Conservation (phyloP, 2,113 vertebrate species). For the Sinocyclocheilus rhinocerous region DNA sequence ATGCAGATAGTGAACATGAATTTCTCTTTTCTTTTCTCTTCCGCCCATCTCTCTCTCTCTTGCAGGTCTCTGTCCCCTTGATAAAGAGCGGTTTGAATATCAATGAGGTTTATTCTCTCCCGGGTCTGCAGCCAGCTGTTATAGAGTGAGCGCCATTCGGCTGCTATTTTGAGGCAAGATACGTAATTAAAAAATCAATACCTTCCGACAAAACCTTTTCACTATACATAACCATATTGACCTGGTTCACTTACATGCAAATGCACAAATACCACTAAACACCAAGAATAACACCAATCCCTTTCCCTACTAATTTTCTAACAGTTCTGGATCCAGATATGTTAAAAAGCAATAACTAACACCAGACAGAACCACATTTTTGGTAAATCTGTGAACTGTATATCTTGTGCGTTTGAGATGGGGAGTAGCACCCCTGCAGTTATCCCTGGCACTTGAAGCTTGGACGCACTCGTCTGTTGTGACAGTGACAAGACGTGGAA, state of each 20-base stretch:
- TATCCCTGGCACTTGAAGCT: slow-evolving; percentile 17
- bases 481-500: slow-evolving; percentile 48
- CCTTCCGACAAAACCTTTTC: slow-evolving; percentile 58
- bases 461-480: slow-evolving; percentile 46
- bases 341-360: neutral
- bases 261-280: neutral
- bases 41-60: slow-evolving; percentile 22
- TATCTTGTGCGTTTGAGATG: slow-evolving; percentile 25
- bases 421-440: slow-evolving; percentile 26
- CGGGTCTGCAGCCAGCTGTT: slow-evolving; percentile 49
- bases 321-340: neutral
- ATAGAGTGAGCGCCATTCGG: slow-evolving; percentile 48
- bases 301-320: neutral
- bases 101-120: slow-evolving; percentile 61
- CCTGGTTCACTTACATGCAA: slow-evolving; percentile 9
- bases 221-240: slow-evolving; percentile 59
- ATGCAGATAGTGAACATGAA: slow-evolving; percentile 1
- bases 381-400: neutral
- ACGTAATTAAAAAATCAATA: slow-evolving; percentile 64
- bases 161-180: slow-evolving; percentile 38
- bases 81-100: slow-evolving; percentile 62
- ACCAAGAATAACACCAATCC: neutral
- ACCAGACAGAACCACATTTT: neutral
- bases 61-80: slow-evolving; percentile 52
- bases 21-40: slow-evolving; percentile 25